These are phyloP conservation scores for Podarcis raffonei DNA, from an alignment of 2,113 vertebrate genomes.

Conservation along the genomic window DNA sequence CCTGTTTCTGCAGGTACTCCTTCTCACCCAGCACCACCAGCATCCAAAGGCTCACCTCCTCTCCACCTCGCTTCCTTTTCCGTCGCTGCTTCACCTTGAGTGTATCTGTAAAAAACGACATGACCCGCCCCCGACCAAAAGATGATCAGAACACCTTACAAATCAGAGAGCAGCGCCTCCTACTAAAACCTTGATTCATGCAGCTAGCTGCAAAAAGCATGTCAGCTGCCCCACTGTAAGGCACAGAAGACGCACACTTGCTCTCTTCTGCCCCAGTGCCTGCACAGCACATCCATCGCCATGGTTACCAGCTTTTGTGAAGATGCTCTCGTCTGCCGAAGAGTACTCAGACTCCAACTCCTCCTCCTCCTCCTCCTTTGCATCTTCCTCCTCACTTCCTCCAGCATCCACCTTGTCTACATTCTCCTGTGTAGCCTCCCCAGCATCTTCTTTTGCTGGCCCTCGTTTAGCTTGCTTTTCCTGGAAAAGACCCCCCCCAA, in stretches of 20 bases:
- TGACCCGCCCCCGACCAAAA: too few relatives aligned
- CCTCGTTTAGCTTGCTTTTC: slow-evolving; percentile 75
- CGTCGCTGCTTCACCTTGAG: slow-evolving; percentile 85
- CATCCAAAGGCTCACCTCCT: slow-evolving; percentile 54
- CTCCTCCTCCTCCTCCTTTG: slow-evolving; percentile 62
- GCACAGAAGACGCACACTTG: not conserved
- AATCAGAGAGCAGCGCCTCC: not conserved
- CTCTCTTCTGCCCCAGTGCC: rapidly evolving
- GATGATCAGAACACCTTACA: not conserved
- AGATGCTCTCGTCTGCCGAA: slow-evolving; percentile 84
- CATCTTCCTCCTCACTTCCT: slow-evolving; percentile 52
- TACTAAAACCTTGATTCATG: too few relatives aligned
- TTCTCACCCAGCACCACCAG: not conserved
- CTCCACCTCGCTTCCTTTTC: slow-evolving; percentile 74
- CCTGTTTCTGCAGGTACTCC: not conserved
- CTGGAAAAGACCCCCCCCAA: slow-evolving; percentile 59
- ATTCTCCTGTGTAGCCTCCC: not conserved
- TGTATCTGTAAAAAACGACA: slow-evolving; percentile 76
- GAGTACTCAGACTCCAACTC: slow-evolving; percentile 82
- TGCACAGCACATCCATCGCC: rapidly evolving
- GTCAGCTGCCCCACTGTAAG: not conserved
- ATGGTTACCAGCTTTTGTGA: slow-evolving; percentile 87
- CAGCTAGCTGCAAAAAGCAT: not conserved
- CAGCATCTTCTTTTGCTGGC: slow-evolving; percentile 40
- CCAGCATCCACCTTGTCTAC: slow-evolving; percentile 50